These are phyloP conservation scores for Bubo bubo DNA, from an alignment of 2,113 vertebrate genomes.

Conservation along the genomic window DNA sequence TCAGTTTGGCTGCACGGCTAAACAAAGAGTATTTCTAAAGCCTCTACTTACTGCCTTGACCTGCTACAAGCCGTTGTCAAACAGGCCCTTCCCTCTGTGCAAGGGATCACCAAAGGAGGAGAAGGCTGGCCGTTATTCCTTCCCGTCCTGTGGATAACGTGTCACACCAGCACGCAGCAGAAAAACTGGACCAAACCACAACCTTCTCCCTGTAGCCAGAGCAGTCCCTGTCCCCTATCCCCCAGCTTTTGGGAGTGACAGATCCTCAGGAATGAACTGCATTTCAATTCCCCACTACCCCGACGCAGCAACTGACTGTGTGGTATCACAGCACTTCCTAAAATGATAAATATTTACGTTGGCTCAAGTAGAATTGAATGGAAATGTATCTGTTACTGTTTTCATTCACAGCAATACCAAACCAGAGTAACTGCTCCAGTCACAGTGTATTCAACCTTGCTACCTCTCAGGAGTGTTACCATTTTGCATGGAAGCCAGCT, in stretches of 20 bases:
- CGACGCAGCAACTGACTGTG: neutral
- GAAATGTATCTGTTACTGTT: neutral
- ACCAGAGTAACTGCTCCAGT: neutral
- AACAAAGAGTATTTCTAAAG: neutral
- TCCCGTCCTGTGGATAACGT: fast-evolving
- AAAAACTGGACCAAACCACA: too few species aligned
- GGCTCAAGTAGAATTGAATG: neutral
- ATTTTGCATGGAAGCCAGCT: neutral
- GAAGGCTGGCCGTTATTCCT: neutral
- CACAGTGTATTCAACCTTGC: neutral
- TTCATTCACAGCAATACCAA: neutral
- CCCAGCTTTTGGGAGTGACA: neutral
- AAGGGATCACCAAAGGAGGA: too few species aligned
- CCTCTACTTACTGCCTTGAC: neutral
- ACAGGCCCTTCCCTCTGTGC: neutral
- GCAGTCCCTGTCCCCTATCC: too few species aligned
- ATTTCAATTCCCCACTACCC: neutral
- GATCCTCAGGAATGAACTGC: neutral
- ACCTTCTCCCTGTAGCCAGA: neutral
- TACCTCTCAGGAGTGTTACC: neutral
- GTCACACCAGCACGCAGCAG: neutral
- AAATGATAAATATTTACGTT: neutral
- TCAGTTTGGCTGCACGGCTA: too few species aligned
- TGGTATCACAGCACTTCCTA: neutral
- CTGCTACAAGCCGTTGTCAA: too few species aligned